Conservation (phyloP, 1,140 invertebrate genomes). For the Drosophila pruinosa region DNA sequence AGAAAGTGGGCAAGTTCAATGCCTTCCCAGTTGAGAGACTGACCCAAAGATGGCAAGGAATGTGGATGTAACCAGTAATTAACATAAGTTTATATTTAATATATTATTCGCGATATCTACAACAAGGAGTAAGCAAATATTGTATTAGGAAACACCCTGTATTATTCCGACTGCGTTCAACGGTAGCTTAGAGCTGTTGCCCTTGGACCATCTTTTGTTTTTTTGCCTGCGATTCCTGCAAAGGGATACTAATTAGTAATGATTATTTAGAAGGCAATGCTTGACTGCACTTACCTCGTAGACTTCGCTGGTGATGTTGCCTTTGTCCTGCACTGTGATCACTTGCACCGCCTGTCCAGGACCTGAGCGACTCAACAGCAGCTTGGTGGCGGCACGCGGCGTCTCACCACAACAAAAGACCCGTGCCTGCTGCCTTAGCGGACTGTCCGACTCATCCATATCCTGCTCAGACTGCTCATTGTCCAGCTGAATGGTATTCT, state of each 20-base stretch:
- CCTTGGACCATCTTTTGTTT: conserved; percentile 64
- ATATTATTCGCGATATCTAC: conserved; percentile 26
- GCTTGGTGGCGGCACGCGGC: conserved; percentile 43
- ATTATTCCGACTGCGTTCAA: conserved; percentile 11
- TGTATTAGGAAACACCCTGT: conserved; percentile 27
- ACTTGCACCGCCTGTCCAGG: conserved; percentile 78
- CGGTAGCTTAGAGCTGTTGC: conserved; percentile 47
- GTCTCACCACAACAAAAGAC: conserved; percentile 78
- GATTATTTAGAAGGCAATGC: background rate
- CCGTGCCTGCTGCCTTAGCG: conserved; percentile 44
- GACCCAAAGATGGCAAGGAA: conserved; percentile 40
- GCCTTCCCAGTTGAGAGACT: conserved; percentile 39
- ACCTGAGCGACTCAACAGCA: conserved; percentile 52
- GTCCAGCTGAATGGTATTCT: conserved; percentile 40
- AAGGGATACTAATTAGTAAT: background rate
- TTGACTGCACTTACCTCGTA: background rate
- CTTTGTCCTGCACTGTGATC: conserved; percentile 56
- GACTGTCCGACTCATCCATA: conserved; percentile 76
- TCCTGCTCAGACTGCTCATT: conserved; percentile 46
- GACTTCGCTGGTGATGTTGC: conserved; percentile 20
- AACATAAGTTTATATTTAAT: conserved; percentile 23
- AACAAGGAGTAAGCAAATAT: conserved; percentile 43
- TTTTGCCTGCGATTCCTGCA: conserved; percentile 48
- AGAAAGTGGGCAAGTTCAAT: conserved; percentile 54
- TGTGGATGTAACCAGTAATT: conserved; percentile 14